A percentile compares a stretch with the other conserved stretches of the same genome.
Evolutionary conservation across 2,797 vertebrate species (phyloP).

Genomic region (Sebastes kiyomatsui): DNA sequence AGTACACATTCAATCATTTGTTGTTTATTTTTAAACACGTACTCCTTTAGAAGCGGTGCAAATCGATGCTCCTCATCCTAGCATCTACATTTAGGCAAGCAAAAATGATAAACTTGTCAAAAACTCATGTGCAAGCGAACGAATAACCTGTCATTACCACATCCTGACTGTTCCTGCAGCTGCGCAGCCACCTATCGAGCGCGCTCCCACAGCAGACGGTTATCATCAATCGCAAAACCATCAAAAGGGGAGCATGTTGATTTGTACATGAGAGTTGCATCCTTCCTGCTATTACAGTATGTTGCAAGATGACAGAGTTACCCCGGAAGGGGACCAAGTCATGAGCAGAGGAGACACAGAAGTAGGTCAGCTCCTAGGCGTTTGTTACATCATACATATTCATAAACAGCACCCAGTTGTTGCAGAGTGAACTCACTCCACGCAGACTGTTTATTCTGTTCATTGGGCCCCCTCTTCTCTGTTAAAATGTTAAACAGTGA

Average conservation of each 20-base stretch:
- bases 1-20: conserved; percentile 9
- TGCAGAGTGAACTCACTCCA: conserved; percentile 63
- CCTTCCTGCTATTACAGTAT: conserved; percentile 77
- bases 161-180: conserved; percentile 12
- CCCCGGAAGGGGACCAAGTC: conserved; percentile 77
- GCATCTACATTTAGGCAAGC: conserved; percentile 8
- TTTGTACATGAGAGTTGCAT: conserved; percentile 61
- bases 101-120: conserved; percentile 23
- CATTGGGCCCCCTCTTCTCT: conserved; percentile 45
- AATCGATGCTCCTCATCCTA: neutral
- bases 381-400: conserved; percentile 82
- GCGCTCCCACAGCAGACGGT: conserved; percentile 17
- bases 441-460: conserved; percentile 69
- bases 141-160: conserved; percentile 9
- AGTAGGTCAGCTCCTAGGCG: conserved; percentile 81
- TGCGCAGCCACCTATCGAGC: conserved; percentile 29
- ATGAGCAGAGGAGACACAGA: conserved; percentile 74
- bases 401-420: conserved; percentile 78
- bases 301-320: conserved; percentile 78
- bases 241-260: conserved; percentile 57
- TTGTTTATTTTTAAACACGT: neutral
- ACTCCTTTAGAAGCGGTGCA: neutral
- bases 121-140: neutral
- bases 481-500: conserved; percentile 65
- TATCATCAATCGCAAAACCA: conserved; percentile 52